Evolutionary conservation across 1,140 invertebrate species (phyloP).

Genomic region (Phymastichus coffea): DNA sequence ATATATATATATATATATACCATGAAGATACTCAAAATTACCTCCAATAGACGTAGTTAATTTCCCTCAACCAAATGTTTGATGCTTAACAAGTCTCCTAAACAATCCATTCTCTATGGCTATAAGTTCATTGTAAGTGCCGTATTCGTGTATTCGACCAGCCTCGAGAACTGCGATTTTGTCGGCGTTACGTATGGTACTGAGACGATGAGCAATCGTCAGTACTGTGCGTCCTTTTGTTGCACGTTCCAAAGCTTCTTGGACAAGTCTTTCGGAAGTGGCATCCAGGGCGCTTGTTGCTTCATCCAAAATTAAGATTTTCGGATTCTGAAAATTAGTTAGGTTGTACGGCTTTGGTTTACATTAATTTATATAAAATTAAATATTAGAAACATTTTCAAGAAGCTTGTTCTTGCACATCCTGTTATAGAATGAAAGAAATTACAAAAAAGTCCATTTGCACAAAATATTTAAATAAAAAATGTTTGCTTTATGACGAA

Average conservation of each 20-base stretch:
- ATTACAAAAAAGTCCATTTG: no score
- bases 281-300: constrained; percentile 91
- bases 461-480: no score
- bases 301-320: constrained; percentile 83
- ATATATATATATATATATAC: no score
- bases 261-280: constrained; percentile 85
- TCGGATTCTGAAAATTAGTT: constrained; percentile 70
- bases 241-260: constrained; percentile 81
- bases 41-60: no score
- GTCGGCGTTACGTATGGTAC: constrained; percentile 89
- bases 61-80: constrained; percentile 60
- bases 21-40: no score
- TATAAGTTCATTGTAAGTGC: constrained; percentile 74
- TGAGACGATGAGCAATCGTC: constrained; percentile 90
- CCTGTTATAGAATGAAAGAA: no score
- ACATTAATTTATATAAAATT: no score
- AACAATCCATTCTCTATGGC: constrained; percentile 61
- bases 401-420: no score
- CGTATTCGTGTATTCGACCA: constrained; percentile 80
- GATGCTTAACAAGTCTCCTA: constrained; percentile 67
- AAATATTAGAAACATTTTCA: no score
- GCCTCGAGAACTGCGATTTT: constrained; percentile 85
- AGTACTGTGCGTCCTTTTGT: constrained; percentile 84
- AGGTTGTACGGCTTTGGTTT: no score
- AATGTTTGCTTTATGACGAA: no score